Evolutionary conservation across 2,888 invertebrate genomes (phyloP), one percentile per base, ranked within the genome.

Genomic region (Frankliniella fusca): DNA sequence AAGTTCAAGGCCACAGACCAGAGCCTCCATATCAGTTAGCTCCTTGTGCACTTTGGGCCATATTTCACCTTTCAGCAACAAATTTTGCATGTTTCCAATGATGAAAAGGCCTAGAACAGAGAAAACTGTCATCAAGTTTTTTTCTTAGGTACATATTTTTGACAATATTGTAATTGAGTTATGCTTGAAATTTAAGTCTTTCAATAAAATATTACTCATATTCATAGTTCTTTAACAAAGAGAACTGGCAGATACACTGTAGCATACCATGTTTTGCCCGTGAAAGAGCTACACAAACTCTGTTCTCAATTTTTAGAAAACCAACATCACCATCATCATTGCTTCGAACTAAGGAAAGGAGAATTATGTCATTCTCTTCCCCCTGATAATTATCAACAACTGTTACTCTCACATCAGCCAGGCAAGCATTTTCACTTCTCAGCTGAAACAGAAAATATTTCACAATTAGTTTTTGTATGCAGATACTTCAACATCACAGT

Each of bases 381-480:
- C 95, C 95, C 89, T 95, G 95, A 86, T 91, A 95, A 86, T 94
- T 94, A 87, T 95, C 95, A 1, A 95, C 92, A 0, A 92, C 92
- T 0, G 92, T 90, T 28, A 94, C 90, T 84, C 90, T 89, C 10
- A 94, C 90, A 70, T 90, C 89, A 49, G 88, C 85, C 8, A 92
- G 87, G 0, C 88, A 83, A 1, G 84, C 81, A 83, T 84, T 84
- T 7, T 86, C 84, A 81, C 86, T 86, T 65, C 85, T 84, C 82
- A 86, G 85, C 87, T 87, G 82, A 2, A 84, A 82, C 28, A 81
- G 83, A 82, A 83, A 54, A 54, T 54, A 15, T 54, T 11, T 54
- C 2, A 54, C 11, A 2, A 38, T 5, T 38, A 38, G 38, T 3
- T 38, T 3, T 38, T 38, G 2, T 38, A 38, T 5, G 2, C 5